These are phyloP conservation scores for Thecophora atra DNA, from an alignment of 2,888 invertebrate species.

Conservation along the genomic window DNA sequence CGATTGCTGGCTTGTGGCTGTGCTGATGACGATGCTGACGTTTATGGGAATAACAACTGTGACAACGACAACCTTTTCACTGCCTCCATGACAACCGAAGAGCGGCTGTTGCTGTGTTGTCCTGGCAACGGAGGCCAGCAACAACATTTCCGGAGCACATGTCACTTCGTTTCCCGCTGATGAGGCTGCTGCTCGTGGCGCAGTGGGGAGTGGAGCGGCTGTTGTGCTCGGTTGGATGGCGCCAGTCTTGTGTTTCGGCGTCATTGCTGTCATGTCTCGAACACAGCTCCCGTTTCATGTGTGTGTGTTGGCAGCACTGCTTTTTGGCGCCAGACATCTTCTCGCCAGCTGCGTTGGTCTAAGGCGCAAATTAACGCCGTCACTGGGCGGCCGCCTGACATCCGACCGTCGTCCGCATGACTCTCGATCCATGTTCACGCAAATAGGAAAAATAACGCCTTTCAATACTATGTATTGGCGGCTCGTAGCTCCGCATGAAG, in stretches of 20 bases:
- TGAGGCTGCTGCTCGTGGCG: neutral
- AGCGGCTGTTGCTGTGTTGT: constrained; percentile 18
- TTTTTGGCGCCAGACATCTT: constrained; percentile 63
- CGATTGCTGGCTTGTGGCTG: neutral
- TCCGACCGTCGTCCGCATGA: neutral
- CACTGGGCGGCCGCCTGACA: neutral
- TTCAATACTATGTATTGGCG: constrained; percentile 6
- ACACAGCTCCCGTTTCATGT: neutral
- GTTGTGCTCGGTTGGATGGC: constrained; percentile 12
- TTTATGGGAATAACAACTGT: neutral
- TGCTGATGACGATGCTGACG: neutral
- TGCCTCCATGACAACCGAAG: neutral
- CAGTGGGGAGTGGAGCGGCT: neutral
- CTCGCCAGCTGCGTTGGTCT: constrained; percentile 54
- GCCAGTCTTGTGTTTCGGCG: constrained; percentile 43
- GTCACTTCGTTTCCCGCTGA: neutral
- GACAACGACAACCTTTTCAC: constrained; percentile 17
- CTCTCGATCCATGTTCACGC: neutral
- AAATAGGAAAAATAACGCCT: constrained; percentile 6
- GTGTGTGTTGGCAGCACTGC: constrained; percentile 43
- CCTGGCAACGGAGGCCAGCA: neutral
- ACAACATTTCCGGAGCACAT: too few relatives aligned
- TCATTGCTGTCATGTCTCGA: constrained; percentile 50
- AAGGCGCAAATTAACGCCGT: constrained; percentile 19
- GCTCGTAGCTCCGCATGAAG: neutral